Evolutionary conservation across 2,797 vertebrate genomes (phyloP).

Genomic region (Danio jaintianensis): DNA sequence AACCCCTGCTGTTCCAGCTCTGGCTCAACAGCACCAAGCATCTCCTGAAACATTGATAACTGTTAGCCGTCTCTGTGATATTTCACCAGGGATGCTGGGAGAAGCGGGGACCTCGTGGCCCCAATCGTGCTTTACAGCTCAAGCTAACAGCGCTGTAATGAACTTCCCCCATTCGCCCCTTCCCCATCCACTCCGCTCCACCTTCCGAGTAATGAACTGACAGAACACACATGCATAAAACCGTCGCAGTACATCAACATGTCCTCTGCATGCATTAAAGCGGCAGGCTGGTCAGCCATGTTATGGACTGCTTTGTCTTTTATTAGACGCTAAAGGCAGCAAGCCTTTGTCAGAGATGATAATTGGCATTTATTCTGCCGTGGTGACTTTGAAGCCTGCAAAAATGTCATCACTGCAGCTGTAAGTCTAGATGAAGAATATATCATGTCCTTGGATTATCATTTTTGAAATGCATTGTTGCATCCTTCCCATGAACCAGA

Average conservation of each 20-base stretch:
- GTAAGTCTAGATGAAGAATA: not conserved
- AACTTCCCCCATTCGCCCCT: slow-evolving; percentile 39
- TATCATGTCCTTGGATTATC: slow-evolving; percentile 6
- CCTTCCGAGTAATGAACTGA: slow-evolving; percentile 28
- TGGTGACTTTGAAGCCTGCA: not conserved
- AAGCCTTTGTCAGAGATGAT: slow-evolving; percentile 4
- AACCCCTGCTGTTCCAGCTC: slow-evolving; percentile 49
- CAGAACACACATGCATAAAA: slow-evolving; percentile 25
- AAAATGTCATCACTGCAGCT: not conserved
- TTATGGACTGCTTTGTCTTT: slow-evolving; percentile 38
- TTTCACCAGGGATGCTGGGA: slow-evolving; percentile 56
- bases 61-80: slow-evolving; percentile 55
- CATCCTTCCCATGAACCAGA: not conserved
- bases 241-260: slow-evolving; percentile 10
- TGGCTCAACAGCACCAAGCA: slow-evolving; percentile 60
- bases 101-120: slow-evolving; percentile 47
- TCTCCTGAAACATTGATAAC: slow-evolving; percentile 58
- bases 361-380: slow-evolving; percentile 12
- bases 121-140: slow-evolving; percentile 56
- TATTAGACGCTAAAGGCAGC: not conserved
- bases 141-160: slow-evolving; percentile 53
- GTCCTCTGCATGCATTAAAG: slow-evolving; percentile 27
- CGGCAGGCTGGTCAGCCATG: slow-evolving; percentile 38
- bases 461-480: not conserved
- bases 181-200: slow-evolving; percentile 5